phyloP scores from a whole-genome alignment of 1,140 invertebrate species.

The Asobara japonica region DNA sequence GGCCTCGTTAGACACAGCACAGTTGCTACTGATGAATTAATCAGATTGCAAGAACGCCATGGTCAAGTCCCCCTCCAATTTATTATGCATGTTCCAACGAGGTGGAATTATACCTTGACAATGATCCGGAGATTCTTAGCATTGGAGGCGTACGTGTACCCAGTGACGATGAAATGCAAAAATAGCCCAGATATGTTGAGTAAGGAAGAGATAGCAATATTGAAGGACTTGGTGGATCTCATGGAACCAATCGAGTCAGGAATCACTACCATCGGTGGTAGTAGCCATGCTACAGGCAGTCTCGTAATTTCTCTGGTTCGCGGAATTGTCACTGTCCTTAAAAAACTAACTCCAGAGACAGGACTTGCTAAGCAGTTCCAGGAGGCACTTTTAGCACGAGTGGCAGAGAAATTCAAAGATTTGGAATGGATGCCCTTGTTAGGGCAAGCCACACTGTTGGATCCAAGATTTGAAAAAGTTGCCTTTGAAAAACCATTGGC shows the following conservation, averaged over 20 bases:
- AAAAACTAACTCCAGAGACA: background rate
- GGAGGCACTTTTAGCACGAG: background rate
- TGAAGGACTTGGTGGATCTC: background rate
- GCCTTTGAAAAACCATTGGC: conserved; percentile 30
- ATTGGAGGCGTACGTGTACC: background rate
- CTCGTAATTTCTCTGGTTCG: background rate
- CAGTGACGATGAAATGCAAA: background rate
- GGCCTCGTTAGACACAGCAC: background rate
- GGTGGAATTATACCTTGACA: background rate
- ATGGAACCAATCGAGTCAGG: background rate
- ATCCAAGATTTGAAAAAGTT: conserved; percentile 45
- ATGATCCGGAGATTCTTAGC: background rate
- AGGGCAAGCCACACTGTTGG: conserved; percentile 9
- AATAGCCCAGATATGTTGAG: background rate
- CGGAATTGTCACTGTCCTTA: background rate
- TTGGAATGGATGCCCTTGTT: too few relatives aligned
- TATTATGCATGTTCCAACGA: background rate
- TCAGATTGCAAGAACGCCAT: background rate
- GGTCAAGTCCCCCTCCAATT: background rate
- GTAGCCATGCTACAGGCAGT: background rate
- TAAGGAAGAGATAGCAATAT: background rate
- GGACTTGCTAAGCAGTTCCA: background rate
- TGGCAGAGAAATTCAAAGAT: too few relatives aligned
- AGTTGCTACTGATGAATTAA: background rate
- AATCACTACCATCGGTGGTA: background rate